These are phyloP conservation scores for Pteromalus puparum DNA, from an alignment of 1,140 invertebrate genomes.

Conservation along the genomic window DNA sequence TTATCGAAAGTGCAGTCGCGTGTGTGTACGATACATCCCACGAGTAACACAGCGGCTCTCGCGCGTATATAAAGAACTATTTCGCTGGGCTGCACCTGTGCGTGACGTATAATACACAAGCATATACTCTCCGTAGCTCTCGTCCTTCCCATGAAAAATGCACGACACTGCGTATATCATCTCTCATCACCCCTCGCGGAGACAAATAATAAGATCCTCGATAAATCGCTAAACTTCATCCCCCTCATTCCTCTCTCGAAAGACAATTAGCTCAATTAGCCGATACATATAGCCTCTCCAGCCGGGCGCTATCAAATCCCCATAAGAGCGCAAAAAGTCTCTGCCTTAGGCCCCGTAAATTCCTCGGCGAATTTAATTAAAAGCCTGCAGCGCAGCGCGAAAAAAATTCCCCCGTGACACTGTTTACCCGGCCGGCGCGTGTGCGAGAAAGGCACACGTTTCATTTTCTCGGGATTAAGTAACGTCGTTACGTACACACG, in stretches of 20 bases:
- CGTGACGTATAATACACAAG: no score
- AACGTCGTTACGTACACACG: conserved; percentile 69
- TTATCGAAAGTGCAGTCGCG: conserved; percentile 15
- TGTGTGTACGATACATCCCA: not conserved
- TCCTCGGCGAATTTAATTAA: conserved; percentile 29
- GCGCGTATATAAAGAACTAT: conserved; percentile 55
- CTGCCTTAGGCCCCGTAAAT: conserved; percentile 35
- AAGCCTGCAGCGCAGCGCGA: not conserved
- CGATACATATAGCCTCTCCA: not conserved
- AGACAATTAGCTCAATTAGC: not conserved
- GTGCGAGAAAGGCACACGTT: conserved; percentile 54
- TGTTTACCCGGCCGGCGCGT: conserved; percentile 58
- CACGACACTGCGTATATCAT: no score
- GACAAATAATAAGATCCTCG: not conserved
- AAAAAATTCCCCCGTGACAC: not conserved
- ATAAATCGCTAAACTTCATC: no score
- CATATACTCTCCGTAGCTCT: not conserved
- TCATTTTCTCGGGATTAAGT: conserved; percentile 74
- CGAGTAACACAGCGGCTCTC: conserved; percentile 51
- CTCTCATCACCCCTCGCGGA: no score
- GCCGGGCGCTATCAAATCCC: not conserved
- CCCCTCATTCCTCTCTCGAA: not conserved
- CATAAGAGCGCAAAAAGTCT: not conserved
- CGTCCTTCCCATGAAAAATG: not conserved
- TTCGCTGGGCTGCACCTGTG: conserved; percentile 46